phyloP scores from a whole-genome alignment of 2,113 vertebrate species.

The Dicerorhinus sumatrensis region DNA sequence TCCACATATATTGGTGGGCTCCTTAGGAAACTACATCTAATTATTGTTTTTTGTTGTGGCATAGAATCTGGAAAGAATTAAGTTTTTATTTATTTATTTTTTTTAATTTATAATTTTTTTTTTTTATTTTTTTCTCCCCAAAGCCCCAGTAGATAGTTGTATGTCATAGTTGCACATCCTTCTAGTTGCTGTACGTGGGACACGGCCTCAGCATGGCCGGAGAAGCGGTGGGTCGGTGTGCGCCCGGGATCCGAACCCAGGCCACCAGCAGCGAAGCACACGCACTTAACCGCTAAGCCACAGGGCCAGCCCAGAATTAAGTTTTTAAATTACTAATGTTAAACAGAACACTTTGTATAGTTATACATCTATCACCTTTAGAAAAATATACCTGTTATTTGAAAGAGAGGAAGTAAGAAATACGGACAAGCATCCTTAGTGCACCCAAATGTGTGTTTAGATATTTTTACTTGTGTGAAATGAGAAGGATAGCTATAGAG shows the following conservation, averaged over 20 bases:
- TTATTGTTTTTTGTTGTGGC: constrained; percentile 44
- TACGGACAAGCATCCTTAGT: neutral
- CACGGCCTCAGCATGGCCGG: too few relatives aligned
- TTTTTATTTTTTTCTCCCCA: too few relatives aligned
- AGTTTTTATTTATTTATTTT: too few relatives aligned
- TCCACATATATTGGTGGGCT: neutral
- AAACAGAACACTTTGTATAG: constrained; percentile 30
- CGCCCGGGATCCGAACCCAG: too few relatives aligned
- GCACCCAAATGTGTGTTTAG: constrained; percentile 15
- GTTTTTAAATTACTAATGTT: constrained; percentile 25
- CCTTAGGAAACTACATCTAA: constrained; percentile 43
- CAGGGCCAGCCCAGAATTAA: too few relatives aligned
- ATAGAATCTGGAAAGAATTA: constrained; percentile 29
- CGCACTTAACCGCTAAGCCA: too few relatives aligned
- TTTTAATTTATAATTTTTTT: too few relatives aligned
- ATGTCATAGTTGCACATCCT: too few relatives aligned
- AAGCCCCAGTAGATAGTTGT: too few relatives aligned
- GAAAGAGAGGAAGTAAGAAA: neutral
- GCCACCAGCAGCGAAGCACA: too few relatives aligned
- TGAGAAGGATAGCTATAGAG: constrained; percentile 24
- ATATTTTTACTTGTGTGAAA: constrained; percentile 28
- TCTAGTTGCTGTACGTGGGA: too few relatives aligned
- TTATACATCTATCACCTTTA: neutral
- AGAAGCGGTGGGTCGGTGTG: too few relatives aligned
- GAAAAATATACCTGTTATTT: neutral